Percentiles rank a stretch among this genome's conserved stretches.
Evolutionary conservation across 92 coral and sea anemone genomes (phyloP).

Genomic region (Epizoanthus scotinus): DNA sequence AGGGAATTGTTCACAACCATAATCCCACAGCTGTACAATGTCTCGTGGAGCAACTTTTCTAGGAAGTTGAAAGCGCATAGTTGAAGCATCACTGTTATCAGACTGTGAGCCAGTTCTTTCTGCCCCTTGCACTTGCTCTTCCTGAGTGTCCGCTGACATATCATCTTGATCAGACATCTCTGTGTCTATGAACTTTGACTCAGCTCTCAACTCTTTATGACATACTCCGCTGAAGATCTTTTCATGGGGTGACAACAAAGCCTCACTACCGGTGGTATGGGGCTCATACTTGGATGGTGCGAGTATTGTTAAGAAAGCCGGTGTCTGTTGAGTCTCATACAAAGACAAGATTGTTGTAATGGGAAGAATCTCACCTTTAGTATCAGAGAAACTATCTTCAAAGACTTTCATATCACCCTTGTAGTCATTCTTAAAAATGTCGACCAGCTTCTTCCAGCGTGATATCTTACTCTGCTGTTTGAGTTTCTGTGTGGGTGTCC

Average conservation of each 20-base stretch:
- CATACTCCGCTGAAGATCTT: neutral
- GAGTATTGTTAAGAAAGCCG: constrained; percentile 70
- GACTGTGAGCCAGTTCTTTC: constrained; percentile 32
- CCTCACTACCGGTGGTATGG: neutral
- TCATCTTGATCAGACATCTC: constrained; percentile 42
- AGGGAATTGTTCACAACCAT: constrained; percentile 95
- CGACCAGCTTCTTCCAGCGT: constrained; percentile 87
- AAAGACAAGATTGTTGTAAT: constrained; percentile 93
- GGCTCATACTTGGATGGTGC: constrained; percentile 45
- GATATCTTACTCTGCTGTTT: constrained; percentile 88
- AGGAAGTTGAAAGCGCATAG: constrained; percentile 88
- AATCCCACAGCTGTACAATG: constrained; percentile 96
- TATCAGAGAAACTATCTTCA: constrained; percentile 88
- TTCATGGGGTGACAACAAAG: neutral
- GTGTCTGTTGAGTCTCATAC: constrained; percentile 94
- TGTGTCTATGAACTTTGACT: constrained; percentile 4
- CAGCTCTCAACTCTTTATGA: constrained; percentile 17
- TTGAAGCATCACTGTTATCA: constrained; percentile 52
- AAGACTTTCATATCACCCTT: constrained; percentile 82
- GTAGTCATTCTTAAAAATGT: constrained; percentile 85
- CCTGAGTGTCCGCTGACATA: constrained; percentile 30
- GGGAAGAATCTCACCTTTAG: constrained; percentile 88
- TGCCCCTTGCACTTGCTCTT: constrained; percentile 35
- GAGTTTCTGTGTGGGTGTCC: constrained; percentile 94
- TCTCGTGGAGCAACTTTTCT: constrained; percentile 95